Base-by-base conservation (phyloP, 2,888 invertebrate species). In the Acanthacorydalis orientalis region DNA sequence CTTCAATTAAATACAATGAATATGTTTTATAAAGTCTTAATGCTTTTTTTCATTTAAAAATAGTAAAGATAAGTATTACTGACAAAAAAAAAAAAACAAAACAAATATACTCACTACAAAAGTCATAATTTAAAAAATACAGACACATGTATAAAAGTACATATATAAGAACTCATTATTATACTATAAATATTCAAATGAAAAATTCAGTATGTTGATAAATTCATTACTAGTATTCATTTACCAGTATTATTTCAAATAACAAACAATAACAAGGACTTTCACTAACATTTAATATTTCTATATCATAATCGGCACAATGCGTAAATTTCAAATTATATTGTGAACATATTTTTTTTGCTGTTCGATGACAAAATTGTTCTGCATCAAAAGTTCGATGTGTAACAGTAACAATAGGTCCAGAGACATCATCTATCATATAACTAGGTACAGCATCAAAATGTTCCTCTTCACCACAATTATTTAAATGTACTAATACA, bases 331-430 rank as follows among this genome's bases (percentile, higher is more conserved):
- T 60, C 38, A 67, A 51, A 45, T 63, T 59, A 31, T 61, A 58
- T 49, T 66, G 65, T 2, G 57, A 51, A 53, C 67, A 67, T 44
- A 67, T 50, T 50, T 61, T 60, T 51, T 67, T 64, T n/a, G 66
- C 65, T 46, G 61, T 56, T 48, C 61, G 58, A 54, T 66, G 65
- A 48, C 67, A 62, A 53, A 67, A 67, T 51, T 65, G 65, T 54
- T 67, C 67, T 51, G 64, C 65, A 55, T 67, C 67, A 49, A 66
- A 65, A 6, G 65, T 64, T 53, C 63, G 56, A 53, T 67, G 67
- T 23, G 62, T 64, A 14, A 66, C 60, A 48, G 65, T 63, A 37
- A 67, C 54, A 51, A 65, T 65, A 52, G 64, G 62, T 56, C 67
- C 66, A 44, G 59, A 59, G 42, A 62, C 53, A 50, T 64, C 61